Evolutionary conservation across 2,888 invertebrate genomes (phyloP).

Genomic region (Epicampocera succincta): DNA sequence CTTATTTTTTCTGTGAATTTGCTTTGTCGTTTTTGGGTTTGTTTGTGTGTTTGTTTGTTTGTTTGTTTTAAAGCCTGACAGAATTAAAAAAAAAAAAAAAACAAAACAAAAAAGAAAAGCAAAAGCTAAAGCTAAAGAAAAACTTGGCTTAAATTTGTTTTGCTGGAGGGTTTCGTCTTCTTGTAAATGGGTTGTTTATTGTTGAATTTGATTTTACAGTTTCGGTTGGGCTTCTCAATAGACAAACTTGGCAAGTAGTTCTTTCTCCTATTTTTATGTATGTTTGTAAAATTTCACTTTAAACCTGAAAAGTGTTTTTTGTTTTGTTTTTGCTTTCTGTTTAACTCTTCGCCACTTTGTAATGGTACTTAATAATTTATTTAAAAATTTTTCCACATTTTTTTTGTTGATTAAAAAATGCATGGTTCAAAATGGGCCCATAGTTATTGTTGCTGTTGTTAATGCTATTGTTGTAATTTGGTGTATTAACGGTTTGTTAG

Average conservation of each 20-base stretch:
- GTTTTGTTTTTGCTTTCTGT: no score
- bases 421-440: not conserved
- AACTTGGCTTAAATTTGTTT: constrained; percentile 53
- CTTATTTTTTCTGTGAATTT: constrained; percentile 4
- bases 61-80: constrained; percentile 28
- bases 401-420: constrained; percentile 15
- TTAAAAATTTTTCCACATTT: constrained; percentile 18
- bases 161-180: constrained; percentile 47
- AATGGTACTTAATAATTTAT: constrained; percentile 5
- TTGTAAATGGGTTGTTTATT: constrained; percentile 31
- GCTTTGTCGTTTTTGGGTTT: not conserved
- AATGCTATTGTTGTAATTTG: constrained; percentile 55
- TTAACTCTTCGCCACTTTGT: constrained; percentile 1
- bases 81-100: not conserved
- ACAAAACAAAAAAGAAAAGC: no score
- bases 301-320: not conserved
- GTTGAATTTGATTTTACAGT: constrained; percentile 4
- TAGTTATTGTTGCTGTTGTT: constrained; percentile 26
- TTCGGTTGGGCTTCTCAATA: constrained; percentile 24
- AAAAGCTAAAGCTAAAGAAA: no score
- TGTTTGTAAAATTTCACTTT: constrained; percentile 47
- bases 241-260: constrained; percentile 30
- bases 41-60: not conserved
- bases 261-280: not conserved
- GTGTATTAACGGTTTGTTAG: constrained; percentile 61